Percentiles rank a stretch among this genome's conserved stretches.
phyloP scores from a whole-genome alignment of 2,113 vertebrate genomes.

The Ageneiosus marmoratus region DNA sequence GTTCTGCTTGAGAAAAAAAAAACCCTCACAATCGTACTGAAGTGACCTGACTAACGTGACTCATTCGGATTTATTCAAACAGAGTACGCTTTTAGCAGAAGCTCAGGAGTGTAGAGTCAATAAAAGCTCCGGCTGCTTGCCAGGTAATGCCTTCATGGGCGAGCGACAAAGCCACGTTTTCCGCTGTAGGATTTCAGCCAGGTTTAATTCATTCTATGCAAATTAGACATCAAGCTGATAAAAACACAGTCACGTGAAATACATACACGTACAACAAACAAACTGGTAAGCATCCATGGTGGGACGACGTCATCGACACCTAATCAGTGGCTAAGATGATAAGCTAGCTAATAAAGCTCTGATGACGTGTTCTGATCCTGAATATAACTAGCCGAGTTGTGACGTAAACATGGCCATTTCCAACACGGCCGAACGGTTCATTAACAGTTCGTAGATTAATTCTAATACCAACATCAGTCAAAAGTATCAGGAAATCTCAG shows the following conservation, averaged over 20 bases:
- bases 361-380: background rate
- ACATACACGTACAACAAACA: too few relatives aligned
- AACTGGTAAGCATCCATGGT: too few relatives aligned
- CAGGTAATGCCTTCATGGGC: background rate
- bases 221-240: background rate
- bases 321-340: background rate
- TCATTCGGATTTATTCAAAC: background rate
- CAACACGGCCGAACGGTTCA: too few relatives aligned
- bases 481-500: too few relatives aligned
- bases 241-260: too few relatives aligned
- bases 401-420: too few relatives aligned
- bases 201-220: background rate
- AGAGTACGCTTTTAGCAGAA: background rate
- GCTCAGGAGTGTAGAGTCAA: background rate
- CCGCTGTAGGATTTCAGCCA: background rate
- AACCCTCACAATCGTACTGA: background rate
- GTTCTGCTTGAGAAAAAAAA: background rate
- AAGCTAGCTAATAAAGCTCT: background rate
- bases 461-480: too few relatives aligned
- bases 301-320: background rate
- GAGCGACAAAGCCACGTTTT: background rate
- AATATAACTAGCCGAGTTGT: too few relatives aligned
- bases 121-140: background rate
- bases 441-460: too few relatives aligned
- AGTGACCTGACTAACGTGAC: background rate